Percentiles rank a stretch among this genome's conserved stretches.
Evolutionary conservation across 2,888 invertebrate species (phyloP).

Genomic region (Erebia palarica): DNA sequence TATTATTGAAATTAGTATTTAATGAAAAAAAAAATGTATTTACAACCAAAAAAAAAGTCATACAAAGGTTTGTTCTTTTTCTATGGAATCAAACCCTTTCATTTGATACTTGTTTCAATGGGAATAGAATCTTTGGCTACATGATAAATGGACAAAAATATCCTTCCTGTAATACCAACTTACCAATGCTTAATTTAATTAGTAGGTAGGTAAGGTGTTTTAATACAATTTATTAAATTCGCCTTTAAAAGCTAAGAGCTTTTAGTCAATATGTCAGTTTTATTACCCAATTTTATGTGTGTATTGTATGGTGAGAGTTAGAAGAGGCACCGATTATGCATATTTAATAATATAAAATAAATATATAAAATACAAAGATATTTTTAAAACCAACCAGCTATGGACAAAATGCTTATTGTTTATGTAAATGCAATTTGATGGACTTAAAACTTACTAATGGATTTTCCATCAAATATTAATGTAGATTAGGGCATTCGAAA

Average conservation of each 20-base stretch:
- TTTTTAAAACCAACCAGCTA: background rate
- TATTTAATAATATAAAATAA: background rate
- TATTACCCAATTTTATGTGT: background rate
- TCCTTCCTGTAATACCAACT: background rate
- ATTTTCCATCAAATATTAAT: conserved; percentile 45
- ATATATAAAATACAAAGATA: background rate
- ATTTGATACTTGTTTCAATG: background rate
- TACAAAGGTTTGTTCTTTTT: background rate
- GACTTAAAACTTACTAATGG: conserved; percentile 68
- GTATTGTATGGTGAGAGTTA: background rate
- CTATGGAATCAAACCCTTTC: background rate
- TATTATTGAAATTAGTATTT: background rate
- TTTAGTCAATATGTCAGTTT: background rate
- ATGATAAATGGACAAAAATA: too few relatives aligned
- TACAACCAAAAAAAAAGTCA: background rate
- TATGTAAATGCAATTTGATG: conserved; percentile 47
- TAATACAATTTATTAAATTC: background rate
- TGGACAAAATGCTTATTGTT: background rate
- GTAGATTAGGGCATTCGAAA: conserved; percentile 37
- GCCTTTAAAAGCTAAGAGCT: background rate
- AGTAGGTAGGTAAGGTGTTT: background rate
- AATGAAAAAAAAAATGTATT: background rate
- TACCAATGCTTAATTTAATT: background rate
- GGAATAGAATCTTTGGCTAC: too few relatives aligned
- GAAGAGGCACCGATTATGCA: background rate